Evolutionary conservation across 2,113 vertebrate species (phyloP), one percentile per base, ranked within the genome.

Genomic region (Muntiacus muntjak): DNA sequence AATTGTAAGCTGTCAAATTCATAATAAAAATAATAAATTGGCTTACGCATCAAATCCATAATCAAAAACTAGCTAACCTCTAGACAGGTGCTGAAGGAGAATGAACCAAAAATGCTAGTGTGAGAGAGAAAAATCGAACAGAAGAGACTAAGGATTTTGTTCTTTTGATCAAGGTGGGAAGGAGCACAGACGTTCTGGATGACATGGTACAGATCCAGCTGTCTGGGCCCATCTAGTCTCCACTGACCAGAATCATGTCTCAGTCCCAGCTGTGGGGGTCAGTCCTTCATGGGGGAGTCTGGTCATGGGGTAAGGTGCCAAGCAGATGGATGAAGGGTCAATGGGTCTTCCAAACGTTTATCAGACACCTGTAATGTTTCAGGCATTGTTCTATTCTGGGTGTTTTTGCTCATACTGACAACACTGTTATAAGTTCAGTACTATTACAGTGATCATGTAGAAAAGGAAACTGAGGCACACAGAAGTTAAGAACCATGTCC

Each of bases 1-100:
- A 89, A 47, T 67, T 95, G 52, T 43, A 93, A 97, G 71, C 15
- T 62, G 58, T 87, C 57, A 93, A 79, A 47, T 74, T 40, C 1
- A 79, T 88, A 95, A 94, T 86, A 50, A 78, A 88, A 86, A 94
- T 85, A 89, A 85, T 36, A 45, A 94, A 88, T n/a, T 95, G 16
- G 26, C 6, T 95, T 88, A 95, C 91, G 14, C 1, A 78, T 82
- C 28, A 89, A 83, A 40, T 71, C 15, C 50, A 54, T 97, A 47
- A 95, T 76, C 0, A 17, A 57, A 97, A 90, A 17, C 12, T 81
- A 89, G 47, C 26, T 55, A 47, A 91, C 96, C 10, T 92, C 25
- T 83, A 91, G 57, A 47, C 2, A 85, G 62, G 17, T 71, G 30
- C n/a, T 87, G 28, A 91, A 26, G 19, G 36, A 40, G 55, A 96